A percentile compares a stretch with the other conserved stretches of the same genome.
phyloP scores from a whole-genome alignment of 2,113 vertebrate species.

The Lucifuga dentata region DNA sequence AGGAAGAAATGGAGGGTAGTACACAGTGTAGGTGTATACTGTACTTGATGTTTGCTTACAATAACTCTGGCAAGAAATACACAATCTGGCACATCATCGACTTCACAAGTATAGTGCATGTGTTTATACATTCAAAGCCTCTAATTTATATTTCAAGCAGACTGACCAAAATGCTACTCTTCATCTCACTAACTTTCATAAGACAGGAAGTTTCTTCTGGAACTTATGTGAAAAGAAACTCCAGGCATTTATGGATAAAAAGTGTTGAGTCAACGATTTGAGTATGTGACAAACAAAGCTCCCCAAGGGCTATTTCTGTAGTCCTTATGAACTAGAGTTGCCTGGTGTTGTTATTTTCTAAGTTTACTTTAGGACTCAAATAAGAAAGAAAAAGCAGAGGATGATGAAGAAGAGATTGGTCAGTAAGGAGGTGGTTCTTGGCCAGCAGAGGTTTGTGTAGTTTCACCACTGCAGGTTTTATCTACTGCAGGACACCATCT shows the following conservation, averaged over 20 bases:
- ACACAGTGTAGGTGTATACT: not conserved
- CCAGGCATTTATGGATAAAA: slow-evolving; percentile 18
- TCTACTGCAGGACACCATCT: not conserved
- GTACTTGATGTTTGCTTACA: too few relatives aligned
- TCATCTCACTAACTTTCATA: too few relatives aligned
- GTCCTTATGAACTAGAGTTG: slow-evolving; percentile 13
- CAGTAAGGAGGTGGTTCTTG: slow-evolving; percentile 1
- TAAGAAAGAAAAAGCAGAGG: not conserved
- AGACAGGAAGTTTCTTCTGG: too few relatives aligned
- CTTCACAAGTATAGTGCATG: too few relatives aligned
- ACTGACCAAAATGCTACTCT: too few relatives aligned
- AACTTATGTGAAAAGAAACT: not conserved
- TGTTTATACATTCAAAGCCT: too few relatives aligned
- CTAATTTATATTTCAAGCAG: too few relatives aligned
- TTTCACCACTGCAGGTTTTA: slow-evolving; percentile 26
- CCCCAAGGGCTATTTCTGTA: slow-evolving; percentile 13
- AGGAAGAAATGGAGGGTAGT: not conserved
- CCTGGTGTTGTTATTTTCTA: slow-evolving; percentile 9
- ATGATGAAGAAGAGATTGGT: not conserved
- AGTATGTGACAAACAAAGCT: slow-evolving; percentile 41
- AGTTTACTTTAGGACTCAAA: slow-evolving; percentile 19
- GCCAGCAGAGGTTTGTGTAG: not conserved
- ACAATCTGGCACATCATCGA: too few relatives aligned
- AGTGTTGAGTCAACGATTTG: slow-evolving; percentile 33
- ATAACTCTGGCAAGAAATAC: too few relatives aligned